A percentile compares a stretch with the other conserved stretches of the same genome.
Conservation (phyloP, 2,797 vertebrate species). For the Hemitrygon akajei region DNA sequence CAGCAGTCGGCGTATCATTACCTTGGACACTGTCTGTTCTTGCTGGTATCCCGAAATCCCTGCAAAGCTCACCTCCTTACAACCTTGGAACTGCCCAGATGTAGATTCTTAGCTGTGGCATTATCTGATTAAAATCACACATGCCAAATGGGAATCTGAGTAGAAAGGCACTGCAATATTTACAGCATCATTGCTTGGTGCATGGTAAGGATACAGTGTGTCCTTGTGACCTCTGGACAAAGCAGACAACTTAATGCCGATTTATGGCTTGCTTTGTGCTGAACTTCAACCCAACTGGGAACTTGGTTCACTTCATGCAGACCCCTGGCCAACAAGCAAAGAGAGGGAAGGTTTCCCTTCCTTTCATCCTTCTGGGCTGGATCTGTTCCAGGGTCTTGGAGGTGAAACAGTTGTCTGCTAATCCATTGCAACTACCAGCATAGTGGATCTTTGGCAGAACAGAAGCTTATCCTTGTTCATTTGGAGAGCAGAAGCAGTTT, state of each 20-base stretch:
- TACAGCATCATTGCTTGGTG: neutral
- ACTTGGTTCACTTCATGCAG: neutral
- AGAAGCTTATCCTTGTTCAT: neutral
- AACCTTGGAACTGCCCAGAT: neutral
- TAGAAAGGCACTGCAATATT: neutral
- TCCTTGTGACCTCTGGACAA: neutral
- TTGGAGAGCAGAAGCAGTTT: neutral
- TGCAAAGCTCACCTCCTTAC: neutral
- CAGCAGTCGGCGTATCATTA: neutral
- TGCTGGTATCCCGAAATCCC: neutral
- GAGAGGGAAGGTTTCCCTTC: neutral
- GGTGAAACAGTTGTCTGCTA: constrained; percentile 4
- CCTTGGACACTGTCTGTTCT: neutral
- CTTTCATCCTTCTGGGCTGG: neutral
- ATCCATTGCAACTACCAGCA: too few relatives aligned
- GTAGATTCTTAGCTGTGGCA: neutral
- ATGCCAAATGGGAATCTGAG: neutral
- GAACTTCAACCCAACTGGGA: neutral
- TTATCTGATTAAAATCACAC: neutral
- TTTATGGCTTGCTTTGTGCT: neutral
- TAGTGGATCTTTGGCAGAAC: neutral
- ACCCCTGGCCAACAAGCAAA: neutral
- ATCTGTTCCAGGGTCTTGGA: neutral
- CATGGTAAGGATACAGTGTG: neutral
- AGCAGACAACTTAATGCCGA: neutral